Conservation (phyloP, 1,140 invertebrate genomes). For the Drosophila mojavensis region DNA sequence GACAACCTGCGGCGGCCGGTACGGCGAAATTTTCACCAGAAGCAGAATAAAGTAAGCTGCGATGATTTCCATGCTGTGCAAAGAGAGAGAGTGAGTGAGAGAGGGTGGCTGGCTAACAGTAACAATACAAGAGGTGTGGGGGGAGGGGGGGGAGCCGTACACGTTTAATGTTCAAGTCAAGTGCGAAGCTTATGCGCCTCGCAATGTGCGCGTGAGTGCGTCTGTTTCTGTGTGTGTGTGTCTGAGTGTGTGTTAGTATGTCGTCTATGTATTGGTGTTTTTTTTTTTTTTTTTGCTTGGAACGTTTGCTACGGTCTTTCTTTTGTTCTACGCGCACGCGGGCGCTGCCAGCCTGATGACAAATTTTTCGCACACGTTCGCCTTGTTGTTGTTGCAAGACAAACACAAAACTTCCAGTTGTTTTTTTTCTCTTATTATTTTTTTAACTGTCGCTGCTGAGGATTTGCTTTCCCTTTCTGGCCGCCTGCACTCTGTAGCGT, state of each 20-base stretch:
- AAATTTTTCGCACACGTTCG: conserved; percentile 51
- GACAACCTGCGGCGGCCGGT: conserved; percentile 46
- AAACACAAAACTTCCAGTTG: conserved; percentile 55
- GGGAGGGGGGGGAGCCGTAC: conserved; percentile 8
- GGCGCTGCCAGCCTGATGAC: conserved; percentile 59
- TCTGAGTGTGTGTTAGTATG: conserved; percentile 12
- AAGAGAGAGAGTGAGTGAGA: background rate
- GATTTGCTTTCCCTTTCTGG: conserved; percentile 32
- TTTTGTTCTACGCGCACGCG: conserved; percentile 67
- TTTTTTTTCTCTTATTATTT: conserved; percentile 21
- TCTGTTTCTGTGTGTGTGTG: conserved; percentile 22
- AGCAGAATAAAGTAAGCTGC: conserved; percentile 53
- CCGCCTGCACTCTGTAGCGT: conserved; percentile 21
- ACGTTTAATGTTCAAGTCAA: conserved; percentile 79
- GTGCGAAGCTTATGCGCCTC: conserved; percentile 71
- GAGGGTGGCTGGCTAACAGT: background rate
- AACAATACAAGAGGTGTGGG: too few species aligned
- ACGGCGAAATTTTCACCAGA: conserved; percentile 30
- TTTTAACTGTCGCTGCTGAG: conserved; percentile 33
- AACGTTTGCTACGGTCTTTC: conserved; percentile 46
- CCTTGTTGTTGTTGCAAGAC: conserved; percentile 46
- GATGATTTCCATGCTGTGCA: conserved; percentile 48
- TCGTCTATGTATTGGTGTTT: conserved; percentile 41
- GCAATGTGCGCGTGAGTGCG: conserved; percentile 58
- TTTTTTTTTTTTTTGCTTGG: conserved; percentile 34